Percentiles rank a stretch among this genome's conserved stretches.
Evolutionary conservation across 1,140 invertebrate genomes (phyloP).

Genomic region (Coptotermes formosanus): DNA sequence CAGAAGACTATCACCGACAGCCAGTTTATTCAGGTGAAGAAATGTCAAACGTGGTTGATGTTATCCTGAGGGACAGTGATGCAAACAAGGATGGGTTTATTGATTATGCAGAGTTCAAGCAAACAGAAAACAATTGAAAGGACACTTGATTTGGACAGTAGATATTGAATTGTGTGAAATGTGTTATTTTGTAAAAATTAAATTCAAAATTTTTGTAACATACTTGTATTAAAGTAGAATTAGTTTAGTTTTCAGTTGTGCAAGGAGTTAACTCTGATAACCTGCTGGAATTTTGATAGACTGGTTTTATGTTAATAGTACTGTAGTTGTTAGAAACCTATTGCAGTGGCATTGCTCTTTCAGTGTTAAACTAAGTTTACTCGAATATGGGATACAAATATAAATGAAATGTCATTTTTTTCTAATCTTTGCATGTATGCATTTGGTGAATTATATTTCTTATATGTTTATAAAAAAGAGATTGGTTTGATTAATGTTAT

Average conservation of each 20-base stretch:
- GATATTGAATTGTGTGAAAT: neutral
- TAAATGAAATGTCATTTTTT: too few species aligned
- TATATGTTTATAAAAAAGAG: too few species aligned
- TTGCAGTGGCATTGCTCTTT: too few species aligned
- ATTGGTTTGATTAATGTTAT: too few species aligned
- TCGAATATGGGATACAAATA: too few species aligned
- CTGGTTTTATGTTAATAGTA: neutral
- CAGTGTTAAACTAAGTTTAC: too few species aligned
- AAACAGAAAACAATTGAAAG: neutral
- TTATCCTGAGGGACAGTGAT: slow-evolving; percentile 1
- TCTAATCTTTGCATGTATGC: too few species aligned
- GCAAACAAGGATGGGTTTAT: slow-evolving; percentile 26
- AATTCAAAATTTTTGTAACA: neutral
- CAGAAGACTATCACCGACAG: neutral
- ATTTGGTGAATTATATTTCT: too few species aligned
- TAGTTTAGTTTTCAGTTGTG: neutral
- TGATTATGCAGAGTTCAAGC: slow-evolving; percentile 25
- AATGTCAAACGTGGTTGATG: slow-evolving; percentile 16
- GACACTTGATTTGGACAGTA: neutral
- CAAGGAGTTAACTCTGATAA: neutral
- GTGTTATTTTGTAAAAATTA: neutral
- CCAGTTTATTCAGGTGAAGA: slow-evolving; percentile 23
- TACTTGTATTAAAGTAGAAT: slow-evolving; percentile 1
- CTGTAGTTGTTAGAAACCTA: neutral
- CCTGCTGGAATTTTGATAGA: neutral